Evolutionary conservation across 2,797 vertebrate species (phyloP).

Genomic region (Sciurus vulgaris): DNA sequence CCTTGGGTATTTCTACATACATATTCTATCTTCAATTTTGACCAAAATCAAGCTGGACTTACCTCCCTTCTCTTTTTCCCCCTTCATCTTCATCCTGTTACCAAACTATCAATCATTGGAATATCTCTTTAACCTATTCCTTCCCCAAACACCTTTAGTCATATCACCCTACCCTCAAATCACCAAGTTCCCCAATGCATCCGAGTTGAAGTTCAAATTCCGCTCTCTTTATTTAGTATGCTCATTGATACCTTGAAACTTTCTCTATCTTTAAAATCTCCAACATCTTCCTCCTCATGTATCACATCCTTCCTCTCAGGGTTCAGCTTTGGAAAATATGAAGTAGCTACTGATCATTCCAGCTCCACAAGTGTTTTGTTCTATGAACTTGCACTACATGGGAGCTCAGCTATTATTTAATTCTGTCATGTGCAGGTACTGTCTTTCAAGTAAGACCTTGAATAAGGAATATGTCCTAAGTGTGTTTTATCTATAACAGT

Average conservation of each 20-base stretch:
- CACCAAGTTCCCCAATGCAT: constrained; percentile 1
- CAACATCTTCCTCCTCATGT: background rate
- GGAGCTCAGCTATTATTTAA: background rate
- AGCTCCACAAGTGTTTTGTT: background rate
- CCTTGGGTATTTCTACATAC: background rate
- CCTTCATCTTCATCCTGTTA: constrained; percentile 29
- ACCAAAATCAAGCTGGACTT: constrained; percentile 11
- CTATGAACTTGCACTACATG: background rate
- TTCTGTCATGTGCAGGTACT: background rate
- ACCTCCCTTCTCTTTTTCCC: background rate
- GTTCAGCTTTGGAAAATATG: background rate
- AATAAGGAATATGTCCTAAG: background rate
- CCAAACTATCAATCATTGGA: background rate
- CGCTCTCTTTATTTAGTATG: background rate
- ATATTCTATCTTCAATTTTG: background rate
- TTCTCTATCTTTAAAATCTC: background rate
- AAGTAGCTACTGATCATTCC: background rate
- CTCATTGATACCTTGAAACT: background rate
- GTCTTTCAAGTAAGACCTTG: background rate
- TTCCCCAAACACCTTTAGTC: background rate
- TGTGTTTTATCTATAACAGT: background rate
- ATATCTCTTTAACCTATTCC: background rate
- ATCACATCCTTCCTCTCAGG: background rate
- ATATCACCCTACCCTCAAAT: background rate
- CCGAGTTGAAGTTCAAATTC: background rate